A percentile compares a stretch with the other conserved stretches of the same genome.
Conservation (phyloP, 2,113 vertebrate genomes). For the Sinocyclocheilus anshuiensis region DNA sequence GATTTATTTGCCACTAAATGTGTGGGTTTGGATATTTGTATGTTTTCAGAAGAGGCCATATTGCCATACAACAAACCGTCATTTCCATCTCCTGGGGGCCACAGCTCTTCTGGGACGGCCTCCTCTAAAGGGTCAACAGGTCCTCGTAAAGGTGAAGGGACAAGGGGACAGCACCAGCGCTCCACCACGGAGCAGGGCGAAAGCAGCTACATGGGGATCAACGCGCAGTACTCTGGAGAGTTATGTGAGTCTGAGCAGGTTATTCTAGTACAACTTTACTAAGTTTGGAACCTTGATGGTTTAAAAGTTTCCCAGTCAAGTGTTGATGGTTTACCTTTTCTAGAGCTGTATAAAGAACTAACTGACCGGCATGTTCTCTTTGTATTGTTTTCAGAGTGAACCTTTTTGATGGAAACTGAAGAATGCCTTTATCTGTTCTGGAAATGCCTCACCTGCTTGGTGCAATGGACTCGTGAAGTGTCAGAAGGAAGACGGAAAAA, state of each 20-base stretch:
- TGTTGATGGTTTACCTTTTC: background rate
- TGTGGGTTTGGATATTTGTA: slow-evolving; percentile 6
- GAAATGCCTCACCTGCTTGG: slow-evolving; percentile 81
- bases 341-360: background rate
- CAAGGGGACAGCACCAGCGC: slow-evolving; percentile 80
- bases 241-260: slow-evolving; percentile 85
- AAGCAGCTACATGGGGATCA: slow-evolving; percentile 86
- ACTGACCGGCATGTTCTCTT: background rate
- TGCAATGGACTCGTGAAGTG: slow-evolving; percentile 88
- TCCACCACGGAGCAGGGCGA: slow-evolving; percentile 88
- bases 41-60: slow-evolving; percentile 86
- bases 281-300: background rate
- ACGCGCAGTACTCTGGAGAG: slow-evolving; percentile 91
- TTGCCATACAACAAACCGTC: slow-evolving; percentile 95
- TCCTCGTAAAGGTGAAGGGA: slow-evolving; percentile 86
- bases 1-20: background rate
- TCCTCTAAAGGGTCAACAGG: slow-evolving; percentile 98
- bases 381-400: slow-evolving; percentile 81
- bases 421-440: slow-evolving; percentile 78
- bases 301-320: background rate
- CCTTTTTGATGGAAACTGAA: slow-evolving; percentile 79
- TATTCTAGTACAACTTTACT: background rate
- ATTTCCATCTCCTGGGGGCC: slow-evolving; percentile 94
- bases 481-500: slow-evolving; percentile 67
- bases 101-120: slow-evolving; percentile 95